Evolutionary conservation across 2,113 vertebrate species (phyloP), one percentile per base, ranked within the genome.

Genomic region (Lates calcarifer): DNA sequence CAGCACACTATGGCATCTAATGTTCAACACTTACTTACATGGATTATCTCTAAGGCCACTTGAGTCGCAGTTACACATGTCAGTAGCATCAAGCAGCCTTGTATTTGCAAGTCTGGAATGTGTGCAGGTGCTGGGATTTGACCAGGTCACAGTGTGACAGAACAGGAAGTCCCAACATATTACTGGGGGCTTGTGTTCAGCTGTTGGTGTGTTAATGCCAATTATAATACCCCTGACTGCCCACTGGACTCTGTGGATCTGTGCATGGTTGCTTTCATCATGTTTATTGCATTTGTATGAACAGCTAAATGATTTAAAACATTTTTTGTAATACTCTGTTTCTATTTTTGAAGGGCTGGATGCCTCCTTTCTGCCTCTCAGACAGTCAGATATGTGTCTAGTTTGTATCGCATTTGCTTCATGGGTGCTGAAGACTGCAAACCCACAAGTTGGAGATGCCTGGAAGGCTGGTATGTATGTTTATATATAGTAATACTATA

Each of bases 351-450:
- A 65, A 95, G 95, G 93, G 58, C 68, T 92, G 83, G 90, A 95
- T 35, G 78, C 81, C 17, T 61, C 92, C n/a, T 70, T 95, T 5
- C 62, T 95, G 70, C 91, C 92, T 9, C 83, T 95, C n/a, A 91
- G 75, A 69, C 95, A 94, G 63, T 93, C 95, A 2, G 97, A 99
- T 81, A 96, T 98, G 96, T 99, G 98, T 86, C 94, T 99, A 37
- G 95, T 97, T 58, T 98, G 98, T 73, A 96, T 99, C 15, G 98
- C 97, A 13, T 98, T 99, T 77, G 97, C 97, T 0, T 98, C 97
- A 2, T 99, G 98, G 98, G 97, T 98, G 0, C 92, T 99, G 85
- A 98, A 96, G 89, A 97, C 97, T 0, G 94, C 96, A 1, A 96
- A 97, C 62, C 95, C 97, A 71, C 95, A 96, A 9, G 94, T 95